Conservation (phyloP, 2,888 invertebrate genomes). For the Lutraria lutraria region DNA sequence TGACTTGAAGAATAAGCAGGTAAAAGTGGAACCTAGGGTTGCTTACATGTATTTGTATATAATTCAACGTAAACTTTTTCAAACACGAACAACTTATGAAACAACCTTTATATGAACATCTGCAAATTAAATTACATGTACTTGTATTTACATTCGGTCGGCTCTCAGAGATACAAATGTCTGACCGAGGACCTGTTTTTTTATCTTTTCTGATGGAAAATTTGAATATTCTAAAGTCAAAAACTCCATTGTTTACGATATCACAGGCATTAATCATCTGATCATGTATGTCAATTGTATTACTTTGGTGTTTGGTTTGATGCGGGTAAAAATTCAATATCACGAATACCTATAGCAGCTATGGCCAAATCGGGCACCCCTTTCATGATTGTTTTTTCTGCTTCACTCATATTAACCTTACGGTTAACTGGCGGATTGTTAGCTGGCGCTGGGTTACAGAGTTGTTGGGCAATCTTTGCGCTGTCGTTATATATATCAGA, state of each 20-base stretch:
- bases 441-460: neutral
- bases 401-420: neutral
- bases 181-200: neutral
- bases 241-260: neutral
- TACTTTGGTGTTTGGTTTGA: neutral
- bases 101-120: too few species aligned
- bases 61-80: too few species aligned
- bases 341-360: conserved; percentile 30
- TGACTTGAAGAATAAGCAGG: too few species aligned
- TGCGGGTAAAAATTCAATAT: conserved; percentile 37
- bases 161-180: too few species aligned
- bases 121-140: too few species aligned
- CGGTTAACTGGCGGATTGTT: neutral
- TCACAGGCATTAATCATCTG: neutral
- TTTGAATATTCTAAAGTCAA: neutral
- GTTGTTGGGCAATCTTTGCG: conserved; percentile 34
- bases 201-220: neutral
- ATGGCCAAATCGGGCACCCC: conserved; percentile 22
- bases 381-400: neutral
- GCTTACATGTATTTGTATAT: too few species aligned
- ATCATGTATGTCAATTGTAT: neutral
- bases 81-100: too few species aligned
- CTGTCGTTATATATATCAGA: conserved; percentile 44
- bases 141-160: too few species aligned
- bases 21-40: too few species aligned